Percentiles rank a stretch among this genome's conserved stretches.
These are phyloP conservation scores for Aphelenchoides avenae DNA, from an alignment of 1,140 invertebrate genomes.

Conservation along the genomic window DNA sequence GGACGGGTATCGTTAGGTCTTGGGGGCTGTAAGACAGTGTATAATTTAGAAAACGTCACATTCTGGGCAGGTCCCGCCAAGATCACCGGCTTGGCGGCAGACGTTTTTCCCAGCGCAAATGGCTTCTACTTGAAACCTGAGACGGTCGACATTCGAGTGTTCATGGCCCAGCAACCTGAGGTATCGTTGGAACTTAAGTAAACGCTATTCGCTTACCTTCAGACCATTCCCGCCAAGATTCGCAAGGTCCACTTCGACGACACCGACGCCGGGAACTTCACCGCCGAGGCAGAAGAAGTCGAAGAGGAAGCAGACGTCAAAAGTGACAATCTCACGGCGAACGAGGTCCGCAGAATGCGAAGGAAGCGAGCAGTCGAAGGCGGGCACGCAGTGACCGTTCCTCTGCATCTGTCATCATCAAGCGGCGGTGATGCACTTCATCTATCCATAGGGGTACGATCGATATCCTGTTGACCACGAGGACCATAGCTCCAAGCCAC, in stretches of 20 bases:
- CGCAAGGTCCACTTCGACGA: no score
- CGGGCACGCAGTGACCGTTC: no score
- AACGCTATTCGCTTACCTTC: no score
- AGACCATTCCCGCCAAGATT: constrained; percentile 23
- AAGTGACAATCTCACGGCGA: constrained; percentile 5
- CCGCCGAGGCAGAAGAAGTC: constrained; percentile 20
- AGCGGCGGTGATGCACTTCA: no score
- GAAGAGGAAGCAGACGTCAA: constrained; percentile 14
- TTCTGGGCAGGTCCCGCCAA: constrained; percentile 54
- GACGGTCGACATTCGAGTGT: constrained; percentile 43
- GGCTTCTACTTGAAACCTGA: constrained; percentile 49
- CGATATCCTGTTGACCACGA: no score
- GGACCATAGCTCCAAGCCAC: no score
- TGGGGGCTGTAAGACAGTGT: no score
- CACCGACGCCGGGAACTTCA: not conserved
- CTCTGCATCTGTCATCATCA: no score
- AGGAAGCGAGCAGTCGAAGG: no score
- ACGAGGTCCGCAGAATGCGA: constrained; percentile 7
- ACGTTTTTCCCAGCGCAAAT: constrained; percentile 50
- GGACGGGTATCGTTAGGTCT: constrained; percentile 8
- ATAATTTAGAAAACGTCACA: constrained; percentile 54
- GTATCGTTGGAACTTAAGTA: constrained; percentile 29
- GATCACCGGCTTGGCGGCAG: constrained; percentile 35
- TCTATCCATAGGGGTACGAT: no score
- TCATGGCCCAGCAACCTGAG: constrained; percentile 29